These are phyloP conservation scores for Parus major DNA, from an alignment of 2,113 vertebrate genomes.

Conservation along the genomic window DNA sequence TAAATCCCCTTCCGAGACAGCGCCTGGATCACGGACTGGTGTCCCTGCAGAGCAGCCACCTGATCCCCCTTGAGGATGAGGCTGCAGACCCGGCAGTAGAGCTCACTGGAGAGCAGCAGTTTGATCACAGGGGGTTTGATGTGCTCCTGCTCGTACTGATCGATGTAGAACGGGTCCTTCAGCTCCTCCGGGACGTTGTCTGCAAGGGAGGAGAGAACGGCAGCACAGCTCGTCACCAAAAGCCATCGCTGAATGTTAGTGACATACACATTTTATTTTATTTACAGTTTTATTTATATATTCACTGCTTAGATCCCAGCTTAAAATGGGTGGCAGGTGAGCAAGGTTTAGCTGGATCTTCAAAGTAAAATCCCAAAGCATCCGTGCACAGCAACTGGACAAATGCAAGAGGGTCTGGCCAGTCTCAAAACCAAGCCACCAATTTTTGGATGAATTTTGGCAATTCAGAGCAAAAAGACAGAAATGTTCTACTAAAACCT, in stretches of 20 bases:
- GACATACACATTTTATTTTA: fast-evolving
- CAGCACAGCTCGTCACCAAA: too few species aligned
- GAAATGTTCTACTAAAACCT: background rate
- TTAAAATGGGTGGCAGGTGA: background rate
- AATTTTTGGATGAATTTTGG: background rate
- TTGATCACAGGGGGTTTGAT: constrained; percentile 90
- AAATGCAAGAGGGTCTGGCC: background rate
- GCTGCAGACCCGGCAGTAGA: constrained; percentile 90
- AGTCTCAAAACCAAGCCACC: background rate
- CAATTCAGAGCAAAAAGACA: fast-evolving
- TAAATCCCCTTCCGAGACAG: constrained; percentile 90
- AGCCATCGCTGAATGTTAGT: fast-evolving
- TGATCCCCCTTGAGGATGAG: constrained; percentile 90
- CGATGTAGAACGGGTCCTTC: constrained; percentile 91
- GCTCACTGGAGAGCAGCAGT: constrained; percentile 89
- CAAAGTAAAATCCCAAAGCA: background rate
- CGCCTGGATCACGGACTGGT: constrained; percentile 89
- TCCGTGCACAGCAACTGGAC: background rate
- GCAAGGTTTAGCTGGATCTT: fast-evolving
- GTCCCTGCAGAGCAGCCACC: constrained; percentile 82
- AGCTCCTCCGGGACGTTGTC: constrained; percentile 92
- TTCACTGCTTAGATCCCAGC: fast-evolving
- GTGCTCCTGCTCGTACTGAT: constrained; percentile 96
- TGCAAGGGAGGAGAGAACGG: constrained; percentile 21
- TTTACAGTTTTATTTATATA: background rate